Base-by-base conservation (phyloP, 2,888 invertebrate species). In the Melanchra persicariae region DNA sequence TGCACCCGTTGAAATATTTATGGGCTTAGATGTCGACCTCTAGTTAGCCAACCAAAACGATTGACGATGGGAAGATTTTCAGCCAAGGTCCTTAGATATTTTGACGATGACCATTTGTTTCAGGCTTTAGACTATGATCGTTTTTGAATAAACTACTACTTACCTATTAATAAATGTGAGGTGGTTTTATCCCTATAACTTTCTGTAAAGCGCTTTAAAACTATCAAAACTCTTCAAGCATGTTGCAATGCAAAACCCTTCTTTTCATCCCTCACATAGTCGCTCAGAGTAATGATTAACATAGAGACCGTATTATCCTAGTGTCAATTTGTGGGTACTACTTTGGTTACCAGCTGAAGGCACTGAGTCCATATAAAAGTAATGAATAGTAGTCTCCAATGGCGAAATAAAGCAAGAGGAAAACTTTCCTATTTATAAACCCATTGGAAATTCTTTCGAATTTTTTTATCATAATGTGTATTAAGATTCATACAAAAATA, bases 221-320 rank as follows among this genome's bases (percentile, higher is more conserved):
- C 45, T 37, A 26, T 69, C 3, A 6, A 3, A 68, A 66, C 24
- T 62, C 30, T 75, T 77, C 17, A 26, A 47, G 40, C 74, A 74
- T 77, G 77, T 47, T 30, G 19, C 59, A 43, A 55, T 37, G 7
- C 6, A n/a, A n/a, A n/a, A 76, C 19, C 47, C 54, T 19, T 77
- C 54, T 55, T 0, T 47, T 30, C 5, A 52, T 74, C 59, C 74
- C 19, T 43, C 43, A 43, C 34, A 17, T 60, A 60, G 34, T 15
- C 43, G 26, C 70, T 69, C 40, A 74, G 70, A 54, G 54, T 26
- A 2, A 40, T 59, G 54, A 49, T 34, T 57, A 51, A 22, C 10
- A 30, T 22, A 22, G 26, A 34, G 19, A 34, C 0, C 2, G 17
- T 34, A 17, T 1, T 8, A 45, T 4, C 8, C 15, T n/a, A n/a